These are phyloP conservation scores for Aythya baeri DNA, from an alignment of 2,113 vertebrate species.

Conservation along the genomic window DNA sequence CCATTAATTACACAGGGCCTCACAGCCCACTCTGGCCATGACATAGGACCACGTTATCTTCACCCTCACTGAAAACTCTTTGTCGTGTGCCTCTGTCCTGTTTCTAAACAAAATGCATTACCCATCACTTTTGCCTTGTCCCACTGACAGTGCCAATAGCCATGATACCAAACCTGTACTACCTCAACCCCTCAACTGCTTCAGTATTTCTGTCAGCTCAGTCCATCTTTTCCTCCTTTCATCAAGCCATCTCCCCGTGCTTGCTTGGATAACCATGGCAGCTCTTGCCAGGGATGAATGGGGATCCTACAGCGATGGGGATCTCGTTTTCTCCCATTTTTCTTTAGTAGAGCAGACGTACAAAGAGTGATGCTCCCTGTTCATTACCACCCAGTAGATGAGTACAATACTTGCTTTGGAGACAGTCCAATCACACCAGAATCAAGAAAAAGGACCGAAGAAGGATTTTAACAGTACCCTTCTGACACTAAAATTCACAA, in stretches of 20 bases:
- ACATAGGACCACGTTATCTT: not conserved
- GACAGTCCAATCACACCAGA: not conserved
- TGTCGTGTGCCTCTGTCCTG: not conserved
- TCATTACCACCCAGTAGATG: not conserved
- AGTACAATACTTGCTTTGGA: not conserved
- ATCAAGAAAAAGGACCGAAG: not conserved
- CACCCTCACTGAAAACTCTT: not conserved
- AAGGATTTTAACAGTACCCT: not conserved
- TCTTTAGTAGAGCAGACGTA: not conserved
- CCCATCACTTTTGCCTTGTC: not conserved
- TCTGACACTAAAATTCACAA: not conserved
- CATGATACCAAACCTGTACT: not conserved
- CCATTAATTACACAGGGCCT: accelerated
- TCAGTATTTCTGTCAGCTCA: not conserved
- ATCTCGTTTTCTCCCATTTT: not conserved
- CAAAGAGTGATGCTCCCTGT: not conserved
- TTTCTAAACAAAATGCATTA: not conserved
- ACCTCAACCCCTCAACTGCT: not conserved
- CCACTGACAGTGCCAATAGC: not conserved
- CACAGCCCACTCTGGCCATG: not conserved
- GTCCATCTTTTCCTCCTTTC: not conserved
- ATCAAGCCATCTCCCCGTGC: not conserved
- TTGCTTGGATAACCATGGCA: not conserved
- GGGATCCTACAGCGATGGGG: not conserved
- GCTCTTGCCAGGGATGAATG: not conserved